Evolutionary conservation across 2,113 vertebrate species (phyloP).

Genomic region (Sclerurus mexicanus): DNA sequence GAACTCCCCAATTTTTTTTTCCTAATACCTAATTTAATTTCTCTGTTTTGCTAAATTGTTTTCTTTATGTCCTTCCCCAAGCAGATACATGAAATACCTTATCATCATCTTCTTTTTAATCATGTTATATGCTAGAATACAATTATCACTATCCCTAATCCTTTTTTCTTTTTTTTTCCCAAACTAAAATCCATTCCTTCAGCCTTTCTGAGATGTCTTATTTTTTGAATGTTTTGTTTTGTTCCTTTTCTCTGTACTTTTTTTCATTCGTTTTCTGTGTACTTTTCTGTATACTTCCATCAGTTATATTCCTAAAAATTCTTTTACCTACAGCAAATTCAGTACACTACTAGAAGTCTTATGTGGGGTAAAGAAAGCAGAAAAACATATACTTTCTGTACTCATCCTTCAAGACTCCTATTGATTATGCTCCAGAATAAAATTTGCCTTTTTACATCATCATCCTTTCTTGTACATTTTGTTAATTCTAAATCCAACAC

Average conservation of each 20-base stretch:
- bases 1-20: rapidly evolving
- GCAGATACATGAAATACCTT: background rate
- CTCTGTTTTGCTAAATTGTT: background rate
- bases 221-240: background rate
- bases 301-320: background rate
- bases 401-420: background rate
- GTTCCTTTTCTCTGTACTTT: background rate
- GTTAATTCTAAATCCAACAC: background rate
- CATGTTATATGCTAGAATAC: background rate
- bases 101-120: background rate
- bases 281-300: background rate
- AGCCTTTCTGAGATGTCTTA: background rate
- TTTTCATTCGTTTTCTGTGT: background rate
- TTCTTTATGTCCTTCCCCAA: background rate
- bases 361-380: background rate
- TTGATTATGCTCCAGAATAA: background rate
- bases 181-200: background rate
- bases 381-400: background rate
- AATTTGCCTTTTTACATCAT: background rate
- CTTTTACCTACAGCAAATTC: background rate
- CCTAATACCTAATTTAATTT: background rate
- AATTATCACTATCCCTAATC: rapidly evolving
- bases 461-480: background rate
- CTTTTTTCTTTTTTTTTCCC: background rate
- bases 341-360: background rate